Evolutionary conservation across 2,888 invertebrate genomes (phyloP), one percentile per base, ranked within the genome.

Genomic region (Thera obeliscata): DNA sequence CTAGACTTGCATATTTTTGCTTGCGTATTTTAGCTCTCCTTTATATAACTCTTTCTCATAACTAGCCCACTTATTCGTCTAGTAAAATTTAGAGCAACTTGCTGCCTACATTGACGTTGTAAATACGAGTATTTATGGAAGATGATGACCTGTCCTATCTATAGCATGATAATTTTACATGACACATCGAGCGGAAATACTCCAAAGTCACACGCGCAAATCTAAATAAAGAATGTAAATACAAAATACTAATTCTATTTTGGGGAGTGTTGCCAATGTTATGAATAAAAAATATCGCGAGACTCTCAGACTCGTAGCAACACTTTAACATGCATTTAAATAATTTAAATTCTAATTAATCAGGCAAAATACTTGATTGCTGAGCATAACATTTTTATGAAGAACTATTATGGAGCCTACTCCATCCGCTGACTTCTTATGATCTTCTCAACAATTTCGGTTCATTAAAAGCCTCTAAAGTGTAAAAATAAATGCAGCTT

Each of bases 171-270:
- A 56, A 36, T 48, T 48, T 62, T 48, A 46, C 52, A 55, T 71
- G 68, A 68, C 68, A 68, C 68, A 66, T 33, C 59, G 43, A 61
- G 58, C 62, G 52, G 38, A 65, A 71, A 66, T 68, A 69, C 33
- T 56, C 64, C 38, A 50, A 63, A 61, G 60, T 52, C 56, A 49
- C 66, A 61, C 22, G 57, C 58, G 22, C 33, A 3, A 43, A 43
- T 56, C 41, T 7, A 43, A 56, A 56, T 41, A 6, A 6, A 56
- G 12, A 55, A 36, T 36, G 38, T 38, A 56, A 56, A 38, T 46
- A 46, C 9, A 52, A 2, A 54, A 54, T 41, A 56, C 41, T 22
- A 52, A 33, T 43, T 22, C 56, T 43, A 56, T 43, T 56, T 56
- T 7, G 56, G 41, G 22, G n/a, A 5, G 36, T 36, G 38, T 41